Evolutionary conservation across 2,888 invertebrate genomes (phyloP), one percentile per base, ranked within the genome.

Genomic region (Muscina levida): DNA sequence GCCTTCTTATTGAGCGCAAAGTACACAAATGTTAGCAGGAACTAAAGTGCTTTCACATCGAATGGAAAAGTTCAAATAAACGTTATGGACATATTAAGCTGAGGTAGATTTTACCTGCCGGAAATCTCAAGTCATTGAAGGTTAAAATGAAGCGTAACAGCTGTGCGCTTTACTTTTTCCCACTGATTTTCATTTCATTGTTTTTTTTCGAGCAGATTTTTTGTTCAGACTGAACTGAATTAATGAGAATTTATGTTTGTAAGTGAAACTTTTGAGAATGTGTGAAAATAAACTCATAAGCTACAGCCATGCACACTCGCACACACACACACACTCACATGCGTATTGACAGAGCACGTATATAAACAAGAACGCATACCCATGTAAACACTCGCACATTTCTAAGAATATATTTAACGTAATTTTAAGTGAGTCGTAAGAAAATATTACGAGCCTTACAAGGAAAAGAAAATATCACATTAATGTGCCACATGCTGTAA

Each of bases 111-210:
- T 76, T 77, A 81, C 81, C 81, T 81, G 77, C 42, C 77, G 81
- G 81, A 77, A 77, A 74, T 77, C 67, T 72, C 75, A 81, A 74
- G 59, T 70, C 77, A 65, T 75, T 75, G 70, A 24, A 39, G 6
- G 13, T 66, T 70, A 77, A 72, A 77, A 72, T 81, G 72, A 72
- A 75, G 74, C 74, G 77, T 82, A 82, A 76, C 79, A 79, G 77
- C 78, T 82, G 79, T 71, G 56, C 37, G 13, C 39, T 62, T 31
- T 11, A 6, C 59, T 44, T 59, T 19, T 37, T 11, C 39, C 46
- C 37, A 22, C 39, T 26, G 19, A 1, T 31, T 31, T 24, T 42
- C 31, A 17, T 31, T 5, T 44, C 62, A 48, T 57, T 51, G 44
- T 4, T 67, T 13, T 15, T 2, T n/a, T 2, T 66, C 15, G 0